Base-by-base conservation (phyloP, 2,888 invertebrate species). In the Autographa gamma region DNA sequence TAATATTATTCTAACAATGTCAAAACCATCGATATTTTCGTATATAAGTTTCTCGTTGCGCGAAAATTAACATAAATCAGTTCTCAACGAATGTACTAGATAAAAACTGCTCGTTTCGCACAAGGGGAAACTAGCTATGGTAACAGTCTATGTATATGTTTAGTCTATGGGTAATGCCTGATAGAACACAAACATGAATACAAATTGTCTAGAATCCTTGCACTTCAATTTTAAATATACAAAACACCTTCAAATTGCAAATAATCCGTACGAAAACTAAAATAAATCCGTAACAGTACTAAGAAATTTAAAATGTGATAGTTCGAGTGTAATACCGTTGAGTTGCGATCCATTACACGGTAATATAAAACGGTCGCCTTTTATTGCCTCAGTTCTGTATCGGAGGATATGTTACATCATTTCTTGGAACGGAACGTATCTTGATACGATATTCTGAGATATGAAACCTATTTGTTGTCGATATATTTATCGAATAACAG, bases 281-380 rank as follows among this genome's bases (percentile, higher is more conserved):
- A 13, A 48, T 43, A 18, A n/a, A 32, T 38, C 0, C 31, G 43
- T 16, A 31, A 38, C 25, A 2, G 11, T 79, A 59, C 76, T 9
- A 8, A 34, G 77, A 79, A 79, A 32, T 61, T 43, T 63, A 58
- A 71, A 75, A 71, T 71, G 3, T n/a, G 63, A 68, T 79, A 56
- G 59, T 9, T 8, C 6, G 56, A 63, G 67, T 56, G 32, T 54
- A 31, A 32, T 58, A 18, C 41, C 41, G 48, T 32, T n/a, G 8
- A 68, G 65, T 71, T 79, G 76, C 76, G 62, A 79, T 63, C 65
- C 63, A 61, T 66, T 76, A 63, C 68, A 63, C 56, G 48, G 79
- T 75, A 68, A 77, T 67, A 76, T 67, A 61, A 77, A 71, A 79
- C 59, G 79, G 19, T 65, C 48, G 60, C 31, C 18, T 25, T 68